Evolutionary conservation across 2,888 invertebrate genomes (phyloP).

Genomic region (Lottia scabra): DNA sequence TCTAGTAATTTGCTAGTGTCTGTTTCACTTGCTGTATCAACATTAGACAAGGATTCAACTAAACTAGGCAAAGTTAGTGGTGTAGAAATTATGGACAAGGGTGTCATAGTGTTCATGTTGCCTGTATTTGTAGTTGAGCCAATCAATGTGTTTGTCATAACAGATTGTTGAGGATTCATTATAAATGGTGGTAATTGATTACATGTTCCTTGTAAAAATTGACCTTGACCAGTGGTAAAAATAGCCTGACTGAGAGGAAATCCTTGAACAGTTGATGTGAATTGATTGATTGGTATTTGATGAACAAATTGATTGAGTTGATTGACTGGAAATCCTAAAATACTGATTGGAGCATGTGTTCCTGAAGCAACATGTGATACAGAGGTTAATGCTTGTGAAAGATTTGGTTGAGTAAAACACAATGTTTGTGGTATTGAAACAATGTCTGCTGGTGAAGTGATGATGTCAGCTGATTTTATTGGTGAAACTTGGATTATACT

Average conservation of each 20-base stretch:
- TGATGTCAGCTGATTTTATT: too few relatives aligned
- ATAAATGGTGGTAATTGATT: constrained; percentile 36
- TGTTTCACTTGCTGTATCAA: not conserved
- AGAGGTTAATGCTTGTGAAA: not conserved
- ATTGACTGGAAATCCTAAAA: constrained; percentile 1
- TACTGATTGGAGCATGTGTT: constrained; percentile 11
- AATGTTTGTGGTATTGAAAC: not conserved
- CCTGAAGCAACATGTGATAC: not conserved
- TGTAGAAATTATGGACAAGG: not conserved
- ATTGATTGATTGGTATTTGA: constrained; percentile 31
- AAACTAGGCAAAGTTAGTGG: constrained; percentile 5
- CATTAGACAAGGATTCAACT: not conserved
- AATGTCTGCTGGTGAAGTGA: too few relatives aligned
- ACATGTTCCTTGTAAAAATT: constrained; percentile 28
- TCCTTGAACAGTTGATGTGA: constrained; percentile 16
- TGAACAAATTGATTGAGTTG: constrained; percentile 31
- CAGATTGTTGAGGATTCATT: constrained; percentile 31
- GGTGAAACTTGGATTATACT: too few relatives aligned
- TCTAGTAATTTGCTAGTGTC: constrained; percentile 12
- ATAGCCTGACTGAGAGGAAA: constrained; percentile 28
- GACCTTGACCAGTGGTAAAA: constrained; percentile 26
- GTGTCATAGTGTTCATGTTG: constrained; percentile 9
- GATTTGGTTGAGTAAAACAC: constrained; percentile 1
- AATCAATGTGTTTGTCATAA: constrained; percentile 31
- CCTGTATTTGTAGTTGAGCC: constrained; percentile 18